Percentiles rank a stretch among this genome's conserved stretches.
phyloP scores from a whole-genome alignment of 2,888 invertebrate species.

The Crossocerus cetratus region DNA sequence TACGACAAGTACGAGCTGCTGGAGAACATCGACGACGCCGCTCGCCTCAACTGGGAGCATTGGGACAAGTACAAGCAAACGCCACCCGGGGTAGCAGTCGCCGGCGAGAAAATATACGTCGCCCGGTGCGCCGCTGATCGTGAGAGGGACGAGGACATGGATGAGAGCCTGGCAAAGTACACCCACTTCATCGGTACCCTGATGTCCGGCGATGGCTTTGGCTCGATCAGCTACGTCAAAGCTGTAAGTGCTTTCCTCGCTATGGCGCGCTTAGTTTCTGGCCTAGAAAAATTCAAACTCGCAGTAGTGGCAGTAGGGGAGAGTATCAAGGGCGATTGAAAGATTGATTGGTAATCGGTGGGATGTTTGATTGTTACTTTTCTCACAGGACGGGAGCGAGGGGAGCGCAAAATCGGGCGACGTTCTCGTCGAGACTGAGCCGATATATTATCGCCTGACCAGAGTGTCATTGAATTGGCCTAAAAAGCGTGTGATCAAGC shows the following conservation, averaged over 20 bases:
- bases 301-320: no score
- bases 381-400: conserved; percentile 62
- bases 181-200: conserved; percentile 85
- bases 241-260: conserved; percentile 74
- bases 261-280: no score
- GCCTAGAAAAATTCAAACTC: no score
- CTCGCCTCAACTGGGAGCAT: conserved; percentile 86
- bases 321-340: neutral
- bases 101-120: conserved; percentile 72
- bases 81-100: conserved; percentile 81
- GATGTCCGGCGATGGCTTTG: conserved; percentile 81
- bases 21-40: conserved; percentile 87
- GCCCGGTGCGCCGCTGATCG: conserved; percentile 75
- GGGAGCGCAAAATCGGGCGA: conserved; percentile 79
- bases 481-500: conserved; percentile 78
- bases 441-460: conserved; percentile 86
- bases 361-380: neutral
- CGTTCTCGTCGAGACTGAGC: conserved; percentile 89
- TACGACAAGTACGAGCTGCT: conserved; percentile 84
- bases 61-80: conserved; percentile 84
- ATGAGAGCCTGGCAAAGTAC: conserved; percentile 62
- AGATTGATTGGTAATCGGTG: neutral
- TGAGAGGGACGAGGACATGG: conserved; percentile 37
- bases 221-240: conserved; percentile 84
- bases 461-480: conserved; percentile 81